phyloP scores from a whole-genome alignment of 2,797 vertebrate genomes.

The Crocodylus rhombifer region DNA sequence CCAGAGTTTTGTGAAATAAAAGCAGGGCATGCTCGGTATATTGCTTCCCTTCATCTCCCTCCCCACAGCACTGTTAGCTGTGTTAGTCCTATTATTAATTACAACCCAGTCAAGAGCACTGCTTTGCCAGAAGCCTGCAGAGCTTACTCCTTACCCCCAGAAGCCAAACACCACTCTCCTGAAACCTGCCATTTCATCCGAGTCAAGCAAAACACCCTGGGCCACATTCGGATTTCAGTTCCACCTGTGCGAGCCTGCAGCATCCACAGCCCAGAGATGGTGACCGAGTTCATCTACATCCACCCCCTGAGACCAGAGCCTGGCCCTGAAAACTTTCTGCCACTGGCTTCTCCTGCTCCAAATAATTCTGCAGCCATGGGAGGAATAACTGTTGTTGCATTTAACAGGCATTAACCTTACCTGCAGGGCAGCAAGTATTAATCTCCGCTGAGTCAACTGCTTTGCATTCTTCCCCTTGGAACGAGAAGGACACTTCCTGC shows the following conservation, averaged over 20 bases:
- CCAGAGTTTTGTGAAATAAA: not conserved
- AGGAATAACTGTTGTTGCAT: rapidly evolving
- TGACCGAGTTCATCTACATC: not conserved
- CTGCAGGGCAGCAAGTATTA: conserved; percentile 1
- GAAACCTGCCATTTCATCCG: not conserved
- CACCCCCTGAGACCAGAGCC: rapidly evolving
- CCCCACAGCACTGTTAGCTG: not conserved
- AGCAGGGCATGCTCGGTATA: not conserved
- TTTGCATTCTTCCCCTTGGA: conserved; percentile 14
- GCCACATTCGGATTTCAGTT: rapidly evolving
- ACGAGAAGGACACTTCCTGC: not conserved
- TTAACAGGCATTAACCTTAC: conserved; percentile 1
- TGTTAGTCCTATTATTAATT: not conserved
- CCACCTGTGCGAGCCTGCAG: not conserved
- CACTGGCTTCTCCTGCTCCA: rapidly evolving
- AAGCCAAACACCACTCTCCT: not conserved
- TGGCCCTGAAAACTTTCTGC: not conserved
- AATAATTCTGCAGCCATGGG: rapidly evolving
- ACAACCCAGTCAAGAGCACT: not conserved
- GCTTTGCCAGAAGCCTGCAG: not conserved
- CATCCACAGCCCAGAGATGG: not conserved
- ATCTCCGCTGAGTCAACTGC: not conserved
- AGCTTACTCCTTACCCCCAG: not conserved
- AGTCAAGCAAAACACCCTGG: not conserved
- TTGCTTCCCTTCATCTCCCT: rapidly evolving